Base-by-base conservation (phyloP, 2,797 vertebrate species). In the Helarctos malayanus region DNA sequence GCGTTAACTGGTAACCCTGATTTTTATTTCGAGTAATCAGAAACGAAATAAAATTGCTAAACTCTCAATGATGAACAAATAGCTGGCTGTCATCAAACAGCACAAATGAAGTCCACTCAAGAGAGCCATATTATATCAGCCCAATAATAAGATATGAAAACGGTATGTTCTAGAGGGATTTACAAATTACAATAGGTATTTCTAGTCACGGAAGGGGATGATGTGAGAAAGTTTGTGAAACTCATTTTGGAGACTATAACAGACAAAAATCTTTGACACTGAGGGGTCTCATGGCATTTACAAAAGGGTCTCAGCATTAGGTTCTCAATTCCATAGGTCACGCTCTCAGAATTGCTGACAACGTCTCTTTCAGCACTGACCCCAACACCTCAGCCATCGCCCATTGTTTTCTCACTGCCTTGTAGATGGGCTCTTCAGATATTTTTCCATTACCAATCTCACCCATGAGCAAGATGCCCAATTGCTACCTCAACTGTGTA, bases 21-120 rank as follows among this genome's bases (percentile, higher is more conserved):
- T 59, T 91, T 87, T 78, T 63, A 29, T 89, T 96, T 63, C 14
- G 23, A 92, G 23, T n/a, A 54, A 89, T 83, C 38, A 83, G 47
- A 75, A 71, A 75, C 75, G 89, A 87, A 97, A 59, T 78, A 18
- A 91, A 80, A 82, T 88, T 47, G 15, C 13, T 82, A 25, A 88
- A 76, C 80, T 87, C 29, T 41, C 29, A 65, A 23, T 57, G 35
- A 80, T 71, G 9, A 63, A 32, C 59, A 86, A 96, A 68, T 25
- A 93, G 21, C 68, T 94, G 47, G n/a, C 54, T 65, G 11, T 85
- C 21, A 56, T 54, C 89, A 38, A 94, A 87, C 32, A 82, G 7
- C 14, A 83, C 21, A 76, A 83, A 76, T 59, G 52, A 90, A 16
- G 2, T 47, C 45, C 76, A 35, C 12, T 71, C 23, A 38, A 35